Evolutionary conservation across 2,797 vertebrate genomes (phyloP), one percentile per base, ranked within the genome.

Genomic region (Sus cebifrons): DNA sequence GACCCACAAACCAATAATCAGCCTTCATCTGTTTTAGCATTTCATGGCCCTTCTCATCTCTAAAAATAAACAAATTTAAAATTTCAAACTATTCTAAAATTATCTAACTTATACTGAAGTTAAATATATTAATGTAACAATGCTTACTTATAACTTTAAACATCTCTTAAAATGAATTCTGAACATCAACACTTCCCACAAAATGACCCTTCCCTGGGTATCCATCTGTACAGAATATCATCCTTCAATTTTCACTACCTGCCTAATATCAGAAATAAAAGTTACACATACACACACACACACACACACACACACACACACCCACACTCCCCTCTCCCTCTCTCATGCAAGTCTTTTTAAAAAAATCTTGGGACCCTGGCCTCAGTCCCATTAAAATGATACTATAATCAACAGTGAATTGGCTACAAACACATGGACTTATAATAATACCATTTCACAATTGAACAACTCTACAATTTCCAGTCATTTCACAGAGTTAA

Each of bases 41-140:
- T 86, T 89, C 54, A 86, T 2, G 4, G 78, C 67, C 21, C 21
- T 93, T 96, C 74, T 70, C 21, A 3, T 74, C 11, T 64, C 18
- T 17, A 78, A 78, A 74, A 75, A 70, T n/a, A 65, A 9, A 44
- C 13, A 82, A 77, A 94, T 4, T 0, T 78, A 92, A 85, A 71
- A 52, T 65, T 86, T 95, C 44, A 36, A 86, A 87, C 8, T 56
- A 83, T 27, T 86, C 40, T 91, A 85, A 86, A 91, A 90, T 78
- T 49, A 71, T 25, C 20, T 40, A 49, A 56, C 10, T 74, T 83
- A 71, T 6, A 87, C 8, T 87, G 17, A 93, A 17, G 29, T n/a
- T 81, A 92, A 91, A 84, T 67, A 79, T 67, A 74, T 64, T 73
- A 60, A 77, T 58, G 23, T 44, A 74, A 78, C 15, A 79, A 49